A percentile compares a stretch with the other conserved stretches of the same genome.
Conservation (phyloP, 2,113 vertebrate species). For the Tringa solitaria region DNA sequence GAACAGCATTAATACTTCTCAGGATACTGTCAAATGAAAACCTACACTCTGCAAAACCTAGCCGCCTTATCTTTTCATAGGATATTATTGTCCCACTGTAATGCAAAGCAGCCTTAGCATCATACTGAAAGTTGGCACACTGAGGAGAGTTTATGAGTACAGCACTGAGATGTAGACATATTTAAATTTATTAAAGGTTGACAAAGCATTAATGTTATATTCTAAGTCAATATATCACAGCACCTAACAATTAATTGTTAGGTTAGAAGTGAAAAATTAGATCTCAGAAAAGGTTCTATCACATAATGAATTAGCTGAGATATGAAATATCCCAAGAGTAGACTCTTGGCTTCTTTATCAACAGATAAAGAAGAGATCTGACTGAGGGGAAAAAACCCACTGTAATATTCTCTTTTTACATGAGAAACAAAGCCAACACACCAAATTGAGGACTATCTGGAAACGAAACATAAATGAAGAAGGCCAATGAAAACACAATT, state of each 20-base stretch:
- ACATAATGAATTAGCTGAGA: constrained; percentile 64
- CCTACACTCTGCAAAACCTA: not conserved
- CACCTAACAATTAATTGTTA: constrained; percentile 18
- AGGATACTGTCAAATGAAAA: not conserved
- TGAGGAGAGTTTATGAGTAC: not conserved
- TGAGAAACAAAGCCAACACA: constrained; percentile 57
- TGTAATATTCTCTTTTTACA: constrained; percentile 57
- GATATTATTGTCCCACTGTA: not conserved
- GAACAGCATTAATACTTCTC: not conserved
- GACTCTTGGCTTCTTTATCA: too few species aligned
- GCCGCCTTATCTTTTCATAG: not conserved
- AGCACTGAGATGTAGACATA: not conserved
- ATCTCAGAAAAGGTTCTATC: not conserved
- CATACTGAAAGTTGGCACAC: not conserved
- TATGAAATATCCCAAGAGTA: constrained; percentile 28
- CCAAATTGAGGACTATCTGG: constrained; percentile 63
- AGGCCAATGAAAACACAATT: constrained; percentile 78
- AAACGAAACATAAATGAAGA: constrained; percentile 64
- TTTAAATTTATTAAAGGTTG: constrained; percentile 20
- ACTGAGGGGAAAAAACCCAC: not conserved
- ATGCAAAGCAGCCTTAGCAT: constrained; percentile 6
- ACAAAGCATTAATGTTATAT: constrained; percentile 18
- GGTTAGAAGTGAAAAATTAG: constrained; percentile 56
- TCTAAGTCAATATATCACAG: constrained; percentile 42
- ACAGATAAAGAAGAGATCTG: constrained; percentile 70